Evolutionary conservation across 2,113 vertebrate genomes (phyloP).

Genomic region (Aphyosemion australe): DNA sequence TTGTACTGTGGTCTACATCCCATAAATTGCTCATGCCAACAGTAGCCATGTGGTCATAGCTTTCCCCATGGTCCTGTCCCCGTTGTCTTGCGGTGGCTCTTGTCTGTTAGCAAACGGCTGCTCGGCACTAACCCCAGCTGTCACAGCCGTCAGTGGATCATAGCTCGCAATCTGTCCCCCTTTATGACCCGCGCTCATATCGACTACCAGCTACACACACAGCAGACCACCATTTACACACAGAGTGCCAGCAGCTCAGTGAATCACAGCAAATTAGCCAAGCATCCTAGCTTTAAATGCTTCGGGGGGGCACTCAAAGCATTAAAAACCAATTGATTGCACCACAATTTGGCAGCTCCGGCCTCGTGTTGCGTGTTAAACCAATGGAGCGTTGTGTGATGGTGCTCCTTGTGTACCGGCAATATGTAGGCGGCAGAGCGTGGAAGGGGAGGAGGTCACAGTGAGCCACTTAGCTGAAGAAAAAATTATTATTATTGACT

Average conservation of each 20-base stretch:
- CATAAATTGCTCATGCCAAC: conserved; percentile 50
- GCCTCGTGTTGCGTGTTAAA: conserved; percentile 48
- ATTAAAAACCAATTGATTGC: conserved; percentile 76
- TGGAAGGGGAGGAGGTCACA: conserved; percentile 34
- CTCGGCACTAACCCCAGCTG: conserved; percentile 67
- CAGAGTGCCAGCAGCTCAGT: conserved; percentile 52
- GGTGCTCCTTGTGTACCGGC: conserved; percentile 40
- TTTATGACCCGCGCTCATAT: conserved; percentile 52
- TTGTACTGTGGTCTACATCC: conserved; percentile 38
- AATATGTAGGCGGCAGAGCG: conserved; percentile 64
- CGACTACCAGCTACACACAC: conserved; percentile 41
- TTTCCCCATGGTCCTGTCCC: conserved; percentile 54
- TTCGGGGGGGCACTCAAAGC: conserved; percentile 52
- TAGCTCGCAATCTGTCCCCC: conserved; percentile 66
- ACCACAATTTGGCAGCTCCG: conserved; percentile 53
- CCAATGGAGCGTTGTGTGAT: conserved; percentile 52
- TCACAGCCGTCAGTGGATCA: conserved; percentile 53
- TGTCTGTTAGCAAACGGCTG: conserved; percentile 62
- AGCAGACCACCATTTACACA: conserved; percentile 41
- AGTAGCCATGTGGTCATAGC: conserved; percentile 57
- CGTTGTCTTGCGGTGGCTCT: conserved; percentile 49
- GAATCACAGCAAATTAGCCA: conserved; percentile 69
- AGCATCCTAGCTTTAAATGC: conserved; percentile 55
- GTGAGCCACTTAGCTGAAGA: conserved; percentile 8
- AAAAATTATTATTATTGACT: too few species aligned